Conservation (phyloP, 2,888 invertebrate species). For the Erebia palarica region DNA sequence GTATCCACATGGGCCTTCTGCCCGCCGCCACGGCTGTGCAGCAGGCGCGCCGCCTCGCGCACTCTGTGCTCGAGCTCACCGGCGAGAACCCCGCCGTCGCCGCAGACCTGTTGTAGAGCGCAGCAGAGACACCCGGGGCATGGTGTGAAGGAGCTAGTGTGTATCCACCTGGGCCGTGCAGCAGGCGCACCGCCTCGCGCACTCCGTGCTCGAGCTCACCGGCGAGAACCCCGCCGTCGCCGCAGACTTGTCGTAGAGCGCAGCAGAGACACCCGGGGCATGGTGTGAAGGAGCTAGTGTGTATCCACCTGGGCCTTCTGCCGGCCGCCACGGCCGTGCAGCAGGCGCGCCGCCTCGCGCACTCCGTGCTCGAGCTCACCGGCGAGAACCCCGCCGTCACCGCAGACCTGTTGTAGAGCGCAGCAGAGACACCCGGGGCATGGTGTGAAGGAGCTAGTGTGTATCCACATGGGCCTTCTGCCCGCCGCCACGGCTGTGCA, state of each 20-base stretch:
- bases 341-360: slow-evolving; percentile 91
- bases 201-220: no score
- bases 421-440: not conserved
- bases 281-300: slow-evolving; percentile 86
- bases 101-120: slow-evolving; percentile 8
- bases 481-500: slow-evolving; percentile 92
- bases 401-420: no score
- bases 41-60: slow-evolving; percentile 91
- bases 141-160: no score
- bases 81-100: slow-evolving; percentile 75
- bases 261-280: slow-evolving; percentile 63
- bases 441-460: slow-evolving; percentile 85
- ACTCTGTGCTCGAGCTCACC: slow-evolving; percentile 89
- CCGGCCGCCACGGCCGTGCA: slow-evolving; percentile 92
- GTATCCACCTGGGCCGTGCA: no score
- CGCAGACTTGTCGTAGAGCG: no score
- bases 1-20: slow-evolving; percentile 91
- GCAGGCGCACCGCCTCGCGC: no score
- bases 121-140: no score
- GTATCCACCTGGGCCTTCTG: slow-evolving; percentile 91
- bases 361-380: slow-evolving; percentile 89
- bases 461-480: slow-evolving; percentile 91
- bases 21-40: slow-evolving; percentile 92
- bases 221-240: no score
- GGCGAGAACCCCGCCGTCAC: no score